Conservation (phyloP, 2,888 invertebrate species). For the Hermodice carunculata region DNA sequence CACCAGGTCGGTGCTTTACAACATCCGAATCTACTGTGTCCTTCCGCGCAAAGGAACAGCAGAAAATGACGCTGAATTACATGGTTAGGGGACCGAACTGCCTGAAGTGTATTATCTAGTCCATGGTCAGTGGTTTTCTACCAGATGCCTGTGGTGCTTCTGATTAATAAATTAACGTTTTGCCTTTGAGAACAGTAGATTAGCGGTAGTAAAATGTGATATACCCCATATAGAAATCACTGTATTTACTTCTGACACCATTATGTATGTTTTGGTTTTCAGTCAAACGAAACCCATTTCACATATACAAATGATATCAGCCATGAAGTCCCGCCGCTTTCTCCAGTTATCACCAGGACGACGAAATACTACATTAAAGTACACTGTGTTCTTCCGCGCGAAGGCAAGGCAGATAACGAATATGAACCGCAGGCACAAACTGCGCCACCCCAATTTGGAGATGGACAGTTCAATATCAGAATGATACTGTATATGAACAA, state of each 20-base stretch:
- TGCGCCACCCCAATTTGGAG: slow-evolving; percentile 12
- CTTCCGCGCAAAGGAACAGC: too few species aligned
- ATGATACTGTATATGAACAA: slow-evolving; percentile 51
- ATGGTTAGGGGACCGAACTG: too few species aligned
- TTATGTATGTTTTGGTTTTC: too few species aligned
- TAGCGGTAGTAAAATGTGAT: too few species aligned
- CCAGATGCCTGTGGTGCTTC: too few species aligned
- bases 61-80: too few species aligned
- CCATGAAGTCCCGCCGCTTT: slow-evolving; percentile 44
- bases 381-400: slow-evolving; percentile 52
- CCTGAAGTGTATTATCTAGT: too few species aligned
- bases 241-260: too few species aligned
- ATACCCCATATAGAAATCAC: too few species aligned
- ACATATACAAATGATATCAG: slow-evolving; percentile 53
- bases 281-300: slow-evolving; percentile 60
- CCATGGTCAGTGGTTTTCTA: too few species aligned
- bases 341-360: slow-evolving; percentile 45
- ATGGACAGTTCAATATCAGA: slow-evolving; percentile 42
- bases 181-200: too few species aligned
- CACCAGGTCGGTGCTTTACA: slow-evolving; percentile 51
- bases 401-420: slow-evolving; percentile 10
- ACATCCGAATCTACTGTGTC: slow-evolving; percentile 52
- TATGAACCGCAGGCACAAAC: slow-evolving; percentile 19
- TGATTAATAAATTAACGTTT: too few species aligned
- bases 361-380: slow-evolving; percentile 55